Evolutionary conservation across 92 coral and sea anemone species (phyloP).

Genomic region (Palythoa caribaeorum): DNA sequence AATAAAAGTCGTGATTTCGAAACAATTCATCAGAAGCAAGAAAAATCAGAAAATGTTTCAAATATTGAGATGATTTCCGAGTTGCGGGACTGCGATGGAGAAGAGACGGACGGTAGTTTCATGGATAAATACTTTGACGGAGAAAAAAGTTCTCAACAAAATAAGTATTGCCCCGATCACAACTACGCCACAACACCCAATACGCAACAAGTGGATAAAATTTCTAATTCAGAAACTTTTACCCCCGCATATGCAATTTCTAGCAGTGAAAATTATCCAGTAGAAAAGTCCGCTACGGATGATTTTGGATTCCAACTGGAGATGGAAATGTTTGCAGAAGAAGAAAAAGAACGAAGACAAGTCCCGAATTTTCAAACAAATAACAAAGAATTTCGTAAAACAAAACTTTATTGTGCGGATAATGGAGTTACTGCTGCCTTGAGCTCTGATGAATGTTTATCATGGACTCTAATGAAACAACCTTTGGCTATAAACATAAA

Average conservation of each 20-base stretch:
- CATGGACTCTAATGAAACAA: slow-evolving; percentile 3
- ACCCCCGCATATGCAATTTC: background rate
- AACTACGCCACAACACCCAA: background rate
- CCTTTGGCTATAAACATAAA: background rate
- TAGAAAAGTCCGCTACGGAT: background rate
- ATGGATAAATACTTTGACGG: background rate
- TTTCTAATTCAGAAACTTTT: background rate
- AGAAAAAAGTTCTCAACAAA: background rate
- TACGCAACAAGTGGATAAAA: background rate
- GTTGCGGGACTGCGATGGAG: no score
- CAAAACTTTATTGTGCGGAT: background rate
- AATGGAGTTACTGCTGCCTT: background rate
- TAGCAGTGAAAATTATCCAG: background rate
- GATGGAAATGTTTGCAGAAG: background rate
- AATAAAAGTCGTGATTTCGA: background rate
- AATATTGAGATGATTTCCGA: background rate
- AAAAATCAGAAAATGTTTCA: background rate
- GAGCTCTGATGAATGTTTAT: background rate
- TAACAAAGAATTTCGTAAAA: background rate
- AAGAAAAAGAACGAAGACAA: background rate
- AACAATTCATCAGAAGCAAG: background rate
- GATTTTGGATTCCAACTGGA: background rate
- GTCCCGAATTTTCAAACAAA: background rate
- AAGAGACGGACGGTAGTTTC: background rate
- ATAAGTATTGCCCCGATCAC: background rate